Evolutionary conservation across 92 coral and sea anemone genomes (phyloP).

Genomic region (Diadumene lineata): DNA sequence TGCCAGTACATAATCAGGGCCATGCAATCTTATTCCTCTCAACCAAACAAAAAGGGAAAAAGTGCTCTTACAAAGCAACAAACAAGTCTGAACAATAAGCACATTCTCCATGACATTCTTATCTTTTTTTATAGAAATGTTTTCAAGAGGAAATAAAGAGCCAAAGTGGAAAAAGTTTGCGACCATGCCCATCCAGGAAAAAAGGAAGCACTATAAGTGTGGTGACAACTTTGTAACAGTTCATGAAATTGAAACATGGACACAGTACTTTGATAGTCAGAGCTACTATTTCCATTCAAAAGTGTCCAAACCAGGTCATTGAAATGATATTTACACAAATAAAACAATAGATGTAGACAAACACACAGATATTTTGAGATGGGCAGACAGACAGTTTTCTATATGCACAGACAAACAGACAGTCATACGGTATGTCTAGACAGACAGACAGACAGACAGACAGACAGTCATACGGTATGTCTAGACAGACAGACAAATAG

Average conservation of each 20-base stretch:
- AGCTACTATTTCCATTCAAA: conserved; percentile 6
- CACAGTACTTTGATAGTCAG: conserved; percentile 58
- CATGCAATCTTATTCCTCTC: no score
- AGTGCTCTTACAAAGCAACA: no score
- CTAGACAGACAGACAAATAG: background rate
- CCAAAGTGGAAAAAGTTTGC: conserved; percentile 59
- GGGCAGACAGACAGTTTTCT: background rate
- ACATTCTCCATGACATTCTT: no score
- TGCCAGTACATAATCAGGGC: no score
- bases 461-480: background rate
- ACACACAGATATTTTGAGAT: background rate
- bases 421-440: background rate
- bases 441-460: background rate
- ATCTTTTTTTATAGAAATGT: no score
- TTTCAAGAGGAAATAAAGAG: conserved; percentile 14
- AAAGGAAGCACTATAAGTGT: conserved; percentile 68
- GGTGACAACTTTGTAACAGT: conserved; percentile 55
- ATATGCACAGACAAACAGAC: background rate
- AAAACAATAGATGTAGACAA: background rate
- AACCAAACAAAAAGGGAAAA: no score
- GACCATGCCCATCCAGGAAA: conserved; percentile 60
- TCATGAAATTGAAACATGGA: conserved; percentile 65
- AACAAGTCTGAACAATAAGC: no score
- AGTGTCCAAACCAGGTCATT: conserved; percentile 6
- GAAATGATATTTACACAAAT: background rate